Evolutionary conservation across 2,888 invertebrate species (phyloP).

Genomic region (Drosophila pullipes): DNA sequence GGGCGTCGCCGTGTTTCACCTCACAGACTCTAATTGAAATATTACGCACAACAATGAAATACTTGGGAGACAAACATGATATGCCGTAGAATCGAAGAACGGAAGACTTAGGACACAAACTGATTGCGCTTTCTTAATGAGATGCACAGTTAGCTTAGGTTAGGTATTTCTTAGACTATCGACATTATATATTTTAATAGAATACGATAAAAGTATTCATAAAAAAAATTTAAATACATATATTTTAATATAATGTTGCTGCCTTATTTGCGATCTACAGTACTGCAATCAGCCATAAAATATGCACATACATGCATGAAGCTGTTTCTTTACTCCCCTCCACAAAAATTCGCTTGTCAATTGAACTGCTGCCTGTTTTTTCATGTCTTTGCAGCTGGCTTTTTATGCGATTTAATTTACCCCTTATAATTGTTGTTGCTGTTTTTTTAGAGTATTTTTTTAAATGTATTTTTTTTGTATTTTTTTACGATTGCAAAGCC

Average conservation of each 20-base stretch:
- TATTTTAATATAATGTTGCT: background rate
- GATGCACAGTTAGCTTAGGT: background rate
- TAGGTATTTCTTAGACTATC: background rate
- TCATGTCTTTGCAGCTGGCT: conserved; percentile 11
- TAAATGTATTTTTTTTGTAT: conserved; percentile 13
- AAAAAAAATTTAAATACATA: background rate
- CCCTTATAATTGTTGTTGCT: conserved; percentile 17
- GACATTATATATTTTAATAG: conserved; percentile 4
- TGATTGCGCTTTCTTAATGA: conserved; percentile 23
- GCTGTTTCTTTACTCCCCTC: conserved; percentile 24
- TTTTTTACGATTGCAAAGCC: conserved; percentile 61
- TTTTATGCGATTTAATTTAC: conserved; percentile 48
- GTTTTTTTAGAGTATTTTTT: conserved; percentile 6
- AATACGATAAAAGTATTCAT: conserved; percentile 8
- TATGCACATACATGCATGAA: conserved; percentile 31
- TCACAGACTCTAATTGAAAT: conserved; percentile 67
- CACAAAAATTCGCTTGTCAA: conserved; percentile 59
- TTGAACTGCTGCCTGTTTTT: conserved; percentile 47
- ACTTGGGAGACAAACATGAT: conserved; percentile 60
- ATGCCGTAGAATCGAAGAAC: conserved; percentile 10
- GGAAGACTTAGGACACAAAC: conserved; percentile 48
- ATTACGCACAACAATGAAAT: conserved; percentile 61
- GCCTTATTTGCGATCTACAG: conserved; percentile 13
- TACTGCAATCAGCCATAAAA: conserved; percentile 28
- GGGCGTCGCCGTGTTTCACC: conserved; percentile 1